Conservation (phyloP, 2,888 invertebrate genomes). For the Anthophora plumipes region DNA sequence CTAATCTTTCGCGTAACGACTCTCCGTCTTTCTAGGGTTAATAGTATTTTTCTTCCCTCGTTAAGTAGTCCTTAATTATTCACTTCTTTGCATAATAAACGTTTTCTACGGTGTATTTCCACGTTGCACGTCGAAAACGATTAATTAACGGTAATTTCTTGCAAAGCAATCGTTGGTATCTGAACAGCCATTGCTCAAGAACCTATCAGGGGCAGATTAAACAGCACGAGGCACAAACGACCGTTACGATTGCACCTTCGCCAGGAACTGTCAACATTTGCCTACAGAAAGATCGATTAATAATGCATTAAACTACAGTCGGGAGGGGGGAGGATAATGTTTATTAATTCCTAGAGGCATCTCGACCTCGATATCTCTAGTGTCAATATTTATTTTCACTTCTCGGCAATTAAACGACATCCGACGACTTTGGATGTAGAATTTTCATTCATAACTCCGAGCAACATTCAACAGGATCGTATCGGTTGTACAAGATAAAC, state of each 20-base stretch:
- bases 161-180: background rate
- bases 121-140: background rate
- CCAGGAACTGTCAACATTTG: constrained; percentile 17
- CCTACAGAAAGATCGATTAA: constrained; percentile 18
- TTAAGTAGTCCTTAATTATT: background rate
- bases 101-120: background rate
- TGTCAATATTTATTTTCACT: constrained; percentile 36
- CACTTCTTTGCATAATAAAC: background rate
- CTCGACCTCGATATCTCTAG: background rate
- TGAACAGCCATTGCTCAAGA: constrained; percentile 19
- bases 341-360: constrained; percentile 22
- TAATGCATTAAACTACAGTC: constrained; percentile 23
- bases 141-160: constrained; percentile 16
- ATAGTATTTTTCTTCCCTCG: too few relatives aligned
- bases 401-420: constrained; percentile 11
- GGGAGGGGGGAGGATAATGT: too few relatives aligned
- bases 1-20: too few relatives aligned
- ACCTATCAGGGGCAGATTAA: constrained; percentile 16
- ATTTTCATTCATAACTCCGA: constrained; percentile 5
- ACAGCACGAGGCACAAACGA: background rate
- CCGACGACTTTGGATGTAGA: background rate
- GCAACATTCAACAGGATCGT: background rate
- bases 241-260: background rate
- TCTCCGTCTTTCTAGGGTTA: too few relatives aligned
- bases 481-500: background rate